A percentile compares a stretch with the other conserved stretches of the same genome.
phyloP scores from a whole-genome alignment of 1,140 invertebrate species.

The Paraescarpia echinospica region DNA sequence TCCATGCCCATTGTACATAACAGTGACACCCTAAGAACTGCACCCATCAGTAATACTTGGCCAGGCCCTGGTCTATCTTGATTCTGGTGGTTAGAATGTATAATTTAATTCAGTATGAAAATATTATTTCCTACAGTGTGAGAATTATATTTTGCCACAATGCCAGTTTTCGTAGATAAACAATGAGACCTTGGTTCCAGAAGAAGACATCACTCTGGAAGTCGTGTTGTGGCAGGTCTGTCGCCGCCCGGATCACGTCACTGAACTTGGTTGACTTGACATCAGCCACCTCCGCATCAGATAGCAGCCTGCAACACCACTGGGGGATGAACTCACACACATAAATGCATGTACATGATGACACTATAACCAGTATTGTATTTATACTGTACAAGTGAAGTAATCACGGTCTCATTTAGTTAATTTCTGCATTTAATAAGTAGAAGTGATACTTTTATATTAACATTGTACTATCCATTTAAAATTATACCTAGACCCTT shows the following conservation, averaged over 20 bases:
- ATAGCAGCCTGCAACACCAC: constrained; percentile 76
- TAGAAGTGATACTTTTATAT: too few relatives aligned
- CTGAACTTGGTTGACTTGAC: constrained; percentile 79
- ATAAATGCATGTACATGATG: not conserved
- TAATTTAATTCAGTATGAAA: not conserved
- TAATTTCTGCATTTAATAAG: too few relatives aligned
- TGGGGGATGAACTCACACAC: not conserved
- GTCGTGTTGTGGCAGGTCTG: constrained; percentile 70
- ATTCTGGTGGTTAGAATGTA: not conserved
- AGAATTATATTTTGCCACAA: not conserved
- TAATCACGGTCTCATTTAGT: too few relatives aligned
- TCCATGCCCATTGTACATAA: too few relatives aligned
- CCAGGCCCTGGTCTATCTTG: not conserved
- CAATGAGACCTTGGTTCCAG: constrained; percentile 66
- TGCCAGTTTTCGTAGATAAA: not conserved
- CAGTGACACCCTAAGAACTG: too few relatives aligned
- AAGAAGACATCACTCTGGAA: constrained; percentile 87
- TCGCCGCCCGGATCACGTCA: constrained; percentile 88
- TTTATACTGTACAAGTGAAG: too few relatives aligned
- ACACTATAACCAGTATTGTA: too few relatives aligned
- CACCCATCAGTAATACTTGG: too few relatives aligned
- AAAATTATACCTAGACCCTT: too few relatives aligned
- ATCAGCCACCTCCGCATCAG: constrained; percentile 79
- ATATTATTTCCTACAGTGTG: not conserved
- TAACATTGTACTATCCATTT: too few relatives aligned